These are phyloP conservation scores for Acanthis flammea DNA, from an alignment of 2,797 vertebrate species.

Conservation along the genomic window DNA sequence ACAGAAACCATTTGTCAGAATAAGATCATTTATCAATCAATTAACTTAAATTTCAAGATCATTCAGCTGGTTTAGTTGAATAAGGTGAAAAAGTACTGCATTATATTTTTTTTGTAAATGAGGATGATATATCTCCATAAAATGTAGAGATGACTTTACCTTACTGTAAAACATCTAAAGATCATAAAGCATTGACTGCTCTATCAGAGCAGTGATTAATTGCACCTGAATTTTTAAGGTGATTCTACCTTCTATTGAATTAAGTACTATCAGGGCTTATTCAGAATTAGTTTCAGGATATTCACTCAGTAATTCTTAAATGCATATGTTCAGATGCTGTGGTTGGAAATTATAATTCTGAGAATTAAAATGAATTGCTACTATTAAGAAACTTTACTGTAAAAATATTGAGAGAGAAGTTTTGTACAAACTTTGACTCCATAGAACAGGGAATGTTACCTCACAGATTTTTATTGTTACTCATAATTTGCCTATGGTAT, in stretches of 20 bases:
- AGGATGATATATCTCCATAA: slow-evolving; percentile 59
- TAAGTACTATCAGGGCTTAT: not conserved
- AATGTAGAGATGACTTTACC: slow-evolving; percentile 9
- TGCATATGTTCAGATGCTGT: not conserved
- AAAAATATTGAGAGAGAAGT: not conserved
- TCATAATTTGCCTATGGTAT: not conserved
- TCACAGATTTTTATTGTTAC: not conserved
- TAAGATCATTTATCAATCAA: slow-evolving; percentile 50
- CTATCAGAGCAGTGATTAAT: slow-evolving; percentile 35
- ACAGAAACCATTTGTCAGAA: slow-evolving; percentile 25
- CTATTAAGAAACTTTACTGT: not conserved
- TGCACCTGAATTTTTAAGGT: slow-evolving; percentile 25
- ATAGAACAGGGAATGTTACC: accelerated
- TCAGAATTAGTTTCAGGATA: slow-evolving; percentile 7
- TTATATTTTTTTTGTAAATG: slow-evolving; percentile 14
- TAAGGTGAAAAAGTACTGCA: slow-evolving; percentile 16
- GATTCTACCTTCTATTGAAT: slow-evolving; percentile 9
- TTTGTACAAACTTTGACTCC: not conserved
- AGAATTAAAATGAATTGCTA: not conserved
- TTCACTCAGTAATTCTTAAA: slow-evolving; percentile 18
- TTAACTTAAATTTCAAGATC: slow-evolving; percentile 57
- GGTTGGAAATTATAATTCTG: not conserved
- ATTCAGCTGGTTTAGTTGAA: slow-evolving; percentile 43
- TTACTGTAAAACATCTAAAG: slow-evolving; percentile 2
- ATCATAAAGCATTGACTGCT: slow-evolving; percentile 21